Percentiles rank a stretch among this genome's conserved stretches.
These are phyloP conservation scores for Mesochorus sp. DNA, from an alignment of 2,888 invertebrate species.

Conservation along the genomic window DNA sequence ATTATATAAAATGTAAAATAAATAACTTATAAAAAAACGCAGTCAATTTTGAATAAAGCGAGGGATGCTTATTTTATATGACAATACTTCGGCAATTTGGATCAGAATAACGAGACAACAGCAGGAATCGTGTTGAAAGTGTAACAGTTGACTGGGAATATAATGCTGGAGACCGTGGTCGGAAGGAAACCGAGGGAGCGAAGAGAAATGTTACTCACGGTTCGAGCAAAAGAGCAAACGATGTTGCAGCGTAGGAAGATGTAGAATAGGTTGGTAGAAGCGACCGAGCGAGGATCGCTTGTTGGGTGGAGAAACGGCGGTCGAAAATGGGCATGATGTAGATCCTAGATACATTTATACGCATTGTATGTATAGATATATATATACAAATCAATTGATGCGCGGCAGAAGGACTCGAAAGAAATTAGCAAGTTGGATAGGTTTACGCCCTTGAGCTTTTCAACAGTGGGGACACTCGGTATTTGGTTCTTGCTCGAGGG, in stretches of 20 bases:
- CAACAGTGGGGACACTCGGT: background rate
- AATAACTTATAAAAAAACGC: no score
- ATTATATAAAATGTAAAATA: no score
- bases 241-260: background rate
- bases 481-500: conserved; percentile 25
- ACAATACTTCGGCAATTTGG: no score
- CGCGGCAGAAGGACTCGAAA: background rate
- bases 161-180: background rate
- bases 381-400: background rate
- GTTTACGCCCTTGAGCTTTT: background rate
- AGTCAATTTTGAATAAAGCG: no score
- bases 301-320: conserved; percentile 15
- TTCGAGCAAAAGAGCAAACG: conserved; percentile 31
- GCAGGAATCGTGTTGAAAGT: background rate
- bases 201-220: background rate
- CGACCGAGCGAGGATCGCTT: conserved; percentile 27
- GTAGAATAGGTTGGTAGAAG: conserved; percentile 31
- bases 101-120: background rate
- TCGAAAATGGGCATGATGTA: conserved; percentile 39
- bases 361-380: no score
- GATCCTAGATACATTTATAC: background rate
- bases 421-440: background rate
- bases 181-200: background rate
- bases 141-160: background rate
- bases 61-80: no score